Conservation (phyloP, 2,888 invertebrate genomes). For the Trimorus sp. region DNA sequence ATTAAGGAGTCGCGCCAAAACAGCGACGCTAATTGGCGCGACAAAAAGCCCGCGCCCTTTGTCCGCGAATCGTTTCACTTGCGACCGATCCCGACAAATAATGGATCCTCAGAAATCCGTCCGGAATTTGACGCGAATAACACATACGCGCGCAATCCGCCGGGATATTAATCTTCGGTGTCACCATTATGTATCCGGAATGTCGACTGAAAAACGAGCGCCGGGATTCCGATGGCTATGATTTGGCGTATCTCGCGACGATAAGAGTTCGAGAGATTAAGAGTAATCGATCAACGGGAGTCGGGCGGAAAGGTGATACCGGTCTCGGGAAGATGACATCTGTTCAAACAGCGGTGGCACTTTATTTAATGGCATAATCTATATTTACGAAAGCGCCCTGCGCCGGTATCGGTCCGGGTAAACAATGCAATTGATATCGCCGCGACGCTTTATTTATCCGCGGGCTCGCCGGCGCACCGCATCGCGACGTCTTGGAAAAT, state of each 20-base stretch:
- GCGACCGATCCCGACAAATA: neutral
- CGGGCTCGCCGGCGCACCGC: constrained; percentile 14
- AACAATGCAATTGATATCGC: constrained; percentile 35
- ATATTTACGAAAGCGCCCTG: constrained; percentile 31
- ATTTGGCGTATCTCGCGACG: constrained; percentile 66
- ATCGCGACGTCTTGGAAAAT: constrained; percentile 36
- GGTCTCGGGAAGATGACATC: constrained; percentile 48
- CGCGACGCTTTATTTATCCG: constrained; percentile 33
- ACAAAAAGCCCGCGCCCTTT: too few relatives aligned
- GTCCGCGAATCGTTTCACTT: neutral
- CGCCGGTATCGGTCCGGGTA: neutral
- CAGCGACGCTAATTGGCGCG: too few relatives aligned
- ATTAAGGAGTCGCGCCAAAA: too few relatives aligned
- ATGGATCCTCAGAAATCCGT: constrained; percentile 38
- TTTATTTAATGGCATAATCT: constrained; percentile 57
- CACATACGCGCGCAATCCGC: constrained; percentile 75
- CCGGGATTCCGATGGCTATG: constrained; percentile 66
- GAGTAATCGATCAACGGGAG: constrained; percentile 65
- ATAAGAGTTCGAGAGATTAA: constrained; percentile 68
- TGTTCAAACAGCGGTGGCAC: constrained; percentile 49
- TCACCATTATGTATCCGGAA: constrained; percentile 65
- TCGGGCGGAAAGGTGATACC: constrained; percentile 59
- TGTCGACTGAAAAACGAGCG: constrained; percentile 68
- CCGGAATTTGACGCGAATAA: constrained; percentile 76
- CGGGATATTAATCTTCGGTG: constrained; percentile 76